Conservation (phyloP, 2,797 vertebrate species). For the Artibeus lituratus region DNA sequence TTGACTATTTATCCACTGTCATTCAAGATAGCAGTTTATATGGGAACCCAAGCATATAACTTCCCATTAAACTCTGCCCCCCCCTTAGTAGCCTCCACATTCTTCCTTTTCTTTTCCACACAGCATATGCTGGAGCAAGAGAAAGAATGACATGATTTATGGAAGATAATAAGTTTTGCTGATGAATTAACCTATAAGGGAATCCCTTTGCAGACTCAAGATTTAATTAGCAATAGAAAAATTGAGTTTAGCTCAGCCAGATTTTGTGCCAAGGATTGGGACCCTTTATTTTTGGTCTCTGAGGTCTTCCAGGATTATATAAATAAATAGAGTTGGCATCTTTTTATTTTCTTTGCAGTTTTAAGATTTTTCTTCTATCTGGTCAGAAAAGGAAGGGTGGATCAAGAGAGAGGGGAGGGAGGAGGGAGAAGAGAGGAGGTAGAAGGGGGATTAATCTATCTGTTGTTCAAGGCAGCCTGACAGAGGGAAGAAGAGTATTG, state of each 20-base stretch:
- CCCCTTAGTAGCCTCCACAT: background rate
- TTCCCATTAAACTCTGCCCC: background rate
- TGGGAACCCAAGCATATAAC: background rate
- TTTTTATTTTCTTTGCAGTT: constrained; percentile 5
- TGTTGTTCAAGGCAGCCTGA: constrained; percentile 83
- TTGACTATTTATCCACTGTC: constrained; percentile 40
- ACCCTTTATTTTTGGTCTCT: constrained; percentile 53
- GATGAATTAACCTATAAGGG: constrained; percentile 76
- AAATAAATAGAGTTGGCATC: background rate
- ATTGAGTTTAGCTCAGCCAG: constrained; percentile 41
- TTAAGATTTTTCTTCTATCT: constrained; percentile 73
- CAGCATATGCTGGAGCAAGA: constrained; percentile 31
- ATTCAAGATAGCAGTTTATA: constrained; percentile 46
- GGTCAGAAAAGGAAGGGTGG: constrained; percentile 58
- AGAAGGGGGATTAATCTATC: constrained; percentile 80
- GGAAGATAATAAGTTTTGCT: constrained; percentile 56
- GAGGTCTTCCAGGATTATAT: constrained; percentile 59
- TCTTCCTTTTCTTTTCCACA: background rate
- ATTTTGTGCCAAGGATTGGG: constrained; percentile 59
- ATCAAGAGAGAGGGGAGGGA: constrained; percentile 54
- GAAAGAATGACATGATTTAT: constrained; percentile 52
- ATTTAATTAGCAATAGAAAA: constrained; percentile 75
- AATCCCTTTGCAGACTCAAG: constrained; percentile 61
- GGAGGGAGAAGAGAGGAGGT: constrained; percentile 55
- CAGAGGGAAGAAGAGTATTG: constrained; percentile 84